phyloP scores from a whole-genome alignment of 1,140 invertebrate genomes.

The Campoletis sonorensis region DNA sequence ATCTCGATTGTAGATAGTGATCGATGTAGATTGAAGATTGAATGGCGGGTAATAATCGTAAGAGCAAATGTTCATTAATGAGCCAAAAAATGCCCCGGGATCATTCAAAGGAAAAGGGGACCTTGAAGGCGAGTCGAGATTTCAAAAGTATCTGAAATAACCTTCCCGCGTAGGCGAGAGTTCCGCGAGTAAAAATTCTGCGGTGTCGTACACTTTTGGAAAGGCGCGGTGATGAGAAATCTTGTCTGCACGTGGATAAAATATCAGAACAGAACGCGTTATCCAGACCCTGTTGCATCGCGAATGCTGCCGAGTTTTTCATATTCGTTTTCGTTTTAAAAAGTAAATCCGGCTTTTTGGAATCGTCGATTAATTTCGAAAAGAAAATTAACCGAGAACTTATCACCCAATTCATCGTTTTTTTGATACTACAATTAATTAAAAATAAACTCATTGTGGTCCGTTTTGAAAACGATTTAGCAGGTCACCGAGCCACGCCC shows the following conservation, averaged over 20 bases:
- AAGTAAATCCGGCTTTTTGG: too few relatives aligned
- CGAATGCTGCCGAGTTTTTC: not conserved
- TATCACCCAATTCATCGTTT: too few relatives aligned
- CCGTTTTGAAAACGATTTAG: too few relatives aligned
- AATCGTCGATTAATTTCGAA: too few relatives aligned
- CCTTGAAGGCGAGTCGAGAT: not conserved
- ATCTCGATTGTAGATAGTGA: not conserved
- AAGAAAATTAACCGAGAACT: too few relatives aligned
- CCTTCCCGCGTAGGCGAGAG: not conserved
- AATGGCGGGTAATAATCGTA: not conserved
- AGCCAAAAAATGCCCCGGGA: not conserved
- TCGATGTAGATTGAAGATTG: not conserved
- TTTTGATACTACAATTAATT: too few relatives aligned
- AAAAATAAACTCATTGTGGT: too few relatives aligned
- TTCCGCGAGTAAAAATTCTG: slow-evolving; percentile 1
- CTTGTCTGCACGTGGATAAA: not conserved
- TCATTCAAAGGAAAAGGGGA: not conserved
- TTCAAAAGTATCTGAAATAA: not conserved
- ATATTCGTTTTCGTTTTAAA: not conserved
- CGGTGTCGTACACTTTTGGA: not conserved
- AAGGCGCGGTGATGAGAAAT: not conserved
- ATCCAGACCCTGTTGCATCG: not conserved
- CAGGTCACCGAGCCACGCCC: too few relatives aligned
- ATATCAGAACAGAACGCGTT: not conserved
- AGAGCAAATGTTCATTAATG: not conserved